These are phyloP conservation scores for Noctua janthina DNA, from an alignment of 2,888 invertebrate species.

Conservation along the genomic window DNA sequence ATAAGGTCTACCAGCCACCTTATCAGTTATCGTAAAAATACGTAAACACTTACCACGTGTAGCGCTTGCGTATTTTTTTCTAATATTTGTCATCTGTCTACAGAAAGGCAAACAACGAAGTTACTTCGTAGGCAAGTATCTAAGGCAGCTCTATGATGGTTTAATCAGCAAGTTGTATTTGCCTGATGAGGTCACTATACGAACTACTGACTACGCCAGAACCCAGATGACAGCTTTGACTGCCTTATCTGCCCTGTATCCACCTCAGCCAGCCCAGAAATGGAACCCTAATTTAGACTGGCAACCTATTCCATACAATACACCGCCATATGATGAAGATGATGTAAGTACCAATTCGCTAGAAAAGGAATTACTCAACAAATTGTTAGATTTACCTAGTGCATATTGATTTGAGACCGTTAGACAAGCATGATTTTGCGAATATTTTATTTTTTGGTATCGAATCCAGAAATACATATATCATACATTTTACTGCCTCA, in stretches of 20 bases:
- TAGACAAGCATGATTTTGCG: neutral
- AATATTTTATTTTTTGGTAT: neutral
- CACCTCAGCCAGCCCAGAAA: conserved; percentile 88
- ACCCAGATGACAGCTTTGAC: conserved; percentile 94
- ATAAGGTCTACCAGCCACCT: conserved; percentile 3
- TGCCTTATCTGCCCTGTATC: conserved; percentile 93
- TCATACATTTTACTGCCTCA: neutral
- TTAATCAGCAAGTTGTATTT: conserved; percentile 86
- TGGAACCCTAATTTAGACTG: conserved; percentile 91
- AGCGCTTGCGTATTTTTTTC: neutral
- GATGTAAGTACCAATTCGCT: conserved; percentile 79
- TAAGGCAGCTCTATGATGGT: conserved; percentile 85
- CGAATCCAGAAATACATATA: neutral
- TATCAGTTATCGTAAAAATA: conserved; percentile 39
- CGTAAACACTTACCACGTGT: conserved; percentile 3
- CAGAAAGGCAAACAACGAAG: conserved; percentile 89
- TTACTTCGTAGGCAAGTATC: conserved; percentile 85
- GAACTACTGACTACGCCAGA: conserved; percentile 93
- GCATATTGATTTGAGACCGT: neutral
- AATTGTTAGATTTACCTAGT: neutral
- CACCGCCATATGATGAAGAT: conserved; percentile 78
- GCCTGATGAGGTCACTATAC: conserved; percentile 86
- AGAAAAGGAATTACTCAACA: neutral
- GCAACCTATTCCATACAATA: conserved; percentile 92
- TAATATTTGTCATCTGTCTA: conserved; percentile 35